Percentiles rank a stretch among this genome's conserved stretches.
phyloP scores from a whole-genome alignment of 2,113 vertebrate species.

The Chaetodon trifascialis region DNA sequence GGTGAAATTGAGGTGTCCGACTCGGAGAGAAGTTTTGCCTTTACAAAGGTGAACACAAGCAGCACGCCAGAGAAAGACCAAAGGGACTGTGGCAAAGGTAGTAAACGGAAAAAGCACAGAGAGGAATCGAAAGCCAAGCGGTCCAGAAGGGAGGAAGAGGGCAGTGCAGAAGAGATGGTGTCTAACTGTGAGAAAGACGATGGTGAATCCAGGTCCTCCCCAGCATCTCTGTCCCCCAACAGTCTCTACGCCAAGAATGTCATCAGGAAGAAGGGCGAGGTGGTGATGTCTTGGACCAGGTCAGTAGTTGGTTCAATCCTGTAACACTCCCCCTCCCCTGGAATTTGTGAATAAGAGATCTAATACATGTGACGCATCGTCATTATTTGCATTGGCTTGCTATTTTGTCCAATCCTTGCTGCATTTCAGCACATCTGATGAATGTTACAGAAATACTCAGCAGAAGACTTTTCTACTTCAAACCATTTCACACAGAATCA shows the following conservation, averaged over 20 bases:
- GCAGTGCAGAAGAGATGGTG: constrained; percentile 66
- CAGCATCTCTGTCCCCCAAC: constrained; percentile 75
- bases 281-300: constrained; percentile 96
- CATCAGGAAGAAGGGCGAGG: constrained; percentile 94
- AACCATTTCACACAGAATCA: no score
- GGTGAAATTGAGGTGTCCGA: constrained; percentile 14
- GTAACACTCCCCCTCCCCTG: not conserved
- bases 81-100: not conserved
- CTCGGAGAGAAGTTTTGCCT: constrained; percentile 18
- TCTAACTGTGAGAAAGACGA: constrained; percentile 36
- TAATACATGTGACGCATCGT: not conserved
- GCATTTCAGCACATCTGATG: not conserved
- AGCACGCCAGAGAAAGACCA: constrained; percentile 1
- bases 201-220: constrained; percentile 7
- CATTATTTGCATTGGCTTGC: not conserved
- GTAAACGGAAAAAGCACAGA: constrained; percentile 76
- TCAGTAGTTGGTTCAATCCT: constrained; percentile 67
- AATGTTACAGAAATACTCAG: no score
- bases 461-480: no score
- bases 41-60: not conserved
- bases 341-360: not conserved
- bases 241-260: constrained; percentile 95
- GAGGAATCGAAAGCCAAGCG: constrained; percentile 73
- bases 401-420: not conserved
- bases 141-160: constrained; percentile 74